A percentile compares a stretch with the other conserved stretches of the same genome.
Conservation (phyloP, 2,797 vertebrate species). For the Avahi laniger region DNA sequence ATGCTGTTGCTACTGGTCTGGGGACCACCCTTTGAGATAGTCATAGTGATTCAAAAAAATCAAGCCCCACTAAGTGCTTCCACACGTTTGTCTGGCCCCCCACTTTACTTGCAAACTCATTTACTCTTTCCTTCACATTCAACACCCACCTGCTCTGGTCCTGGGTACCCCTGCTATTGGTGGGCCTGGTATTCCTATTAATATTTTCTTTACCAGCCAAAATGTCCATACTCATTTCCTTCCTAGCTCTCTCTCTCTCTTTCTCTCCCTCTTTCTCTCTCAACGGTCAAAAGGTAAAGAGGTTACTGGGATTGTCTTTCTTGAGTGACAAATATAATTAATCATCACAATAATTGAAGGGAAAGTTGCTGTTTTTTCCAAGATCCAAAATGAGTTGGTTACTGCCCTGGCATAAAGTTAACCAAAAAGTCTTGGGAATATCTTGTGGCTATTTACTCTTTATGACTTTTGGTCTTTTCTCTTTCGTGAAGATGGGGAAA, state of each 20-base stretch:
- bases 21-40: background rate
- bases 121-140: background rate
- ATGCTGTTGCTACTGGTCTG: background rate
- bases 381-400: slow-evolving; percentile 14
- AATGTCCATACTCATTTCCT: background rate
- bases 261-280: background rate
- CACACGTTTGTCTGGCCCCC: background rate
- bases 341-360: background rate
- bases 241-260: background rate
- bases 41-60: background rate
- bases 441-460: background rate
- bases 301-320: background rate
- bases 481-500: background rate
- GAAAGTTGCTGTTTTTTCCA: background rate
- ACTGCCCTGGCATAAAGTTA: slow-evolving; percentile 2
- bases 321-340: background rate
- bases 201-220: background rate
- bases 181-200: background rate
- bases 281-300: background rate
- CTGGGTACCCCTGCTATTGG: background rate
- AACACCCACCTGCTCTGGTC: background rate
- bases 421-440: background rate
- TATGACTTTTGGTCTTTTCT: slow-evolving; percentile 25
- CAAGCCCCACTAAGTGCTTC: background rate
- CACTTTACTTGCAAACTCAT: background rate